These are phyloP conservation scores for Margaritifera margaritifera DNA, from an alignment of 2,888 invertebrate species.

Conservation along the genomic window DNA sequence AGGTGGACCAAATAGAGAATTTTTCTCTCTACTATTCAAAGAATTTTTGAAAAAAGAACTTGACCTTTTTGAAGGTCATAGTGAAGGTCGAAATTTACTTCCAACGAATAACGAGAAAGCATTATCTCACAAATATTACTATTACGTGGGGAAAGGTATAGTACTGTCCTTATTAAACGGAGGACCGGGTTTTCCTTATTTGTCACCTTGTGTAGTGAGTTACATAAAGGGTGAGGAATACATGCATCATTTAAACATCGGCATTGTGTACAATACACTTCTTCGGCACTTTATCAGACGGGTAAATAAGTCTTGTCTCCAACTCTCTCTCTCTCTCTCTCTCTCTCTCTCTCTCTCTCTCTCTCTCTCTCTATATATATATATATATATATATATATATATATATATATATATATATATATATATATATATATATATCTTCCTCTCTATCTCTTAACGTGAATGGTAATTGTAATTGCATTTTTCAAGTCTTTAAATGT, in stretches of 20 bases:
- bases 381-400: too few species aligned
- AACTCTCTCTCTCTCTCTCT: too few species aligned
- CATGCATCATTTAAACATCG: conserved; percentile 30
- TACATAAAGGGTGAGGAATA: conserved; percentile 31
- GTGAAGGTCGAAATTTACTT: conserved; percentile 31
- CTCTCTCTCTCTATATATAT: too few species aligned
- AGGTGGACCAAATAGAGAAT: conserved; percentile 44
- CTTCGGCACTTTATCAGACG: conserved; percentile 28
- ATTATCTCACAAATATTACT: conserved; percentile 21
- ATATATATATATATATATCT: too few species aligned
- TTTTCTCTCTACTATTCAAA: conserved; percentile 39
- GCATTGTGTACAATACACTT: conserved; percentile 27
- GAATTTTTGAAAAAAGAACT: conserved; percentile 23
- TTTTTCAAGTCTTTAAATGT: too few species aligned
- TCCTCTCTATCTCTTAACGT: too few species aligned
- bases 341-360: too few species aligned
- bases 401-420: too few species aligned
- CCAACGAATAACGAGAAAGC: conserved; percentile 39
- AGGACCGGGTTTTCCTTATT: conserved; percentile 42
- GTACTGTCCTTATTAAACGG: conserved; percentile 30
- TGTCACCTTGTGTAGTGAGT: conserved; percentile 36
- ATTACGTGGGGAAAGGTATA: conserved; percentile 29
- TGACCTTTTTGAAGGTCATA: conserved; percentile 42
- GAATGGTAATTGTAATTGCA: too few species aligned
- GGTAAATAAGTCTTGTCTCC: conserved; percentile 8